Conservation (phyloP, 2,113 vertebrate species). For the Saccopteryx bilineata region DNA sequence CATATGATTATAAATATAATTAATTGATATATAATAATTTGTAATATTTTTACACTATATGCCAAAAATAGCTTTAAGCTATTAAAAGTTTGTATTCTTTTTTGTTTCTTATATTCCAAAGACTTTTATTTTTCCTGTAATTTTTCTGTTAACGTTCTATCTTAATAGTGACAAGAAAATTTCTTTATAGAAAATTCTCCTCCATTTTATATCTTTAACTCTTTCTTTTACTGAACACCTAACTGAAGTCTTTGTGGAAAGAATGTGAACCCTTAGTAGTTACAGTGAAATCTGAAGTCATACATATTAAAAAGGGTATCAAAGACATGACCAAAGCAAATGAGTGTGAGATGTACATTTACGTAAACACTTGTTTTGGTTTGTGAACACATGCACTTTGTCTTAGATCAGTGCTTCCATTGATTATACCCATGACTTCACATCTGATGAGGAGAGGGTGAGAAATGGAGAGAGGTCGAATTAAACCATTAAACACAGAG, state of each 20-base stretch:
- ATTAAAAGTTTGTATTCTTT: neutral
- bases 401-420: neutral
- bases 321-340: neutral
- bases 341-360: neutral
- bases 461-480: neutral
- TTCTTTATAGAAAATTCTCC: neutral
- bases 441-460: neutral
- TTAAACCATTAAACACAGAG: neutral
- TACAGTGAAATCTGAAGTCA: neutral
- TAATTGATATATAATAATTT: neutral
- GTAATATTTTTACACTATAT: neutral
- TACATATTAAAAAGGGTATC: constrained; percentile 21
- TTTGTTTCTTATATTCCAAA: constrained; percentile 31
- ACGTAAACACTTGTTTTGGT: neutral
- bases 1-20: constrained; percentile 13
- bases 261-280: neutral
- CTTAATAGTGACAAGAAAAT: neutral
- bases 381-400: neutral
- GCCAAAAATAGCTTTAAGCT: neutral
- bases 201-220: neutral
- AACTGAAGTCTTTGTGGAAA: neutral
- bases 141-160: neutral
- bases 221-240: neutral
- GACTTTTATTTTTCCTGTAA: neutral
- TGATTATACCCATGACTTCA: neutral